Evolutionary conservation across 2,888 invertebrate genomes (phyloP), one percentile per base, ranked within the genome.

Genomic region (Octodonta nipae): DNA sequence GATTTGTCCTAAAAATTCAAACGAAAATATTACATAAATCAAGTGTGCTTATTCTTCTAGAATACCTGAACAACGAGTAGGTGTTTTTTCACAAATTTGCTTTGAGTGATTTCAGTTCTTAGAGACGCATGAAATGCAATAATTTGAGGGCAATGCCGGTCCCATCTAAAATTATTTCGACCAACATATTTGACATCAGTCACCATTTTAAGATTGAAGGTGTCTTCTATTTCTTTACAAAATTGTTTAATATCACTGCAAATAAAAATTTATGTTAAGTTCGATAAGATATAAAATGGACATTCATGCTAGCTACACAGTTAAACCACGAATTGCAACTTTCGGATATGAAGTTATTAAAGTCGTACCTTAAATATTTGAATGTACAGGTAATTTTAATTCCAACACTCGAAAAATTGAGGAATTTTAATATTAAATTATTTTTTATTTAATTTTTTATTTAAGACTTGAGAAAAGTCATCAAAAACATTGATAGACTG

Each of bases 1-100:
- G 84, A 79, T 35, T 80, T 72, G 52, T 85, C 84, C 84, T 84
- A 46, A 33, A 54, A 47, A n/a, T n/a, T n/a, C n/a, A n/a, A n/a
- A 30, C 14, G 3, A 24, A 15, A 11, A 34, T 5, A 15, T 26
- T 26, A 32, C n/a, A 25, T 24, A 25, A 32, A 14, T n/a, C 4
- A 15, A 5, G 3, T 16, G 4, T 29, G 13, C 13, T 30, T 11
- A 22, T 10, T 5, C 24, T 12, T 24, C 10, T 5, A 24, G 20
- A 24, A 10, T n/a, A 20, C 3, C 63, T 76, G 66, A 47, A 75
- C 68, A 4, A 76, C 60, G 15, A 76, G 64, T 35, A 60, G 58
- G 40, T 71, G 60, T n/a, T 64, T 60, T 17, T 61, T 62, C 15
- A 75, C 69, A 8, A 75, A 55, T n/a, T 52, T 44, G 8, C 73